Base-by-base conservation (phyloP, 2,113 vertebrate species). In the Paradoxurus hermaphroditus region DNA sequence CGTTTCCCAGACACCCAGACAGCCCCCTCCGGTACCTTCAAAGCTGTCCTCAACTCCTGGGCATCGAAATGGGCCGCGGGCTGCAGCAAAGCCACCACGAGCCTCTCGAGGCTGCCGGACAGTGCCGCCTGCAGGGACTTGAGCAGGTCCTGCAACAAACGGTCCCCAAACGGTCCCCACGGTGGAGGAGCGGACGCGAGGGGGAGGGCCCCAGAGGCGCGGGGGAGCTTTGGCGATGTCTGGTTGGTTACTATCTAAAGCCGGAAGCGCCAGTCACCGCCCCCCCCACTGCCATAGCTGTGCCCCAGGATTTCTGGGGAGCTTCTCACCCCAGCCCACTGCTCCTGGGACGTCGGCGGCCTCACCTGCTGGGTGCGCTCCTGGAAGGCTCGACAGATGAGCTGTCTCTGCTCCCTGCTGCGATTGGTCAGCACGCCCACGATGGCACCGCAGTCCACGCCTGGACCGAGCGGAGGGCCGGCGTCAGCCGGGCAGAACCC, bases 381-480 rank as follows among this genome's bases (percentile, higher is more conserved):
- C 65, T 90, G 96, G 97, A 98, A 99, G 31, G 87, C 75, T 49
- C 86, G 51, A 0, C 96, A 78, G 36, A 99, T 94, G 25, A 98
- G 96, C 65, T 98, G 98, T 56, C 98, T 97, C 16, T 99, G 98
- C 15, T 97, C 97, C 19, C 94, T 91, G 89, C 95, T 98, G 23
- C 98, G 95, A 34, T 94, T 97, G 56, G 98, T 98, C 65, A 99
- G 97, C 27, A 98, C 92, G 0, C 96, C 96, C 39, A 98, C 53
- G 27, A 98, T 96, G 84, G 97, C 46, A 0, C 56, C 1, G 1
- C 10, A 72, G 51, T 98, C 94, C 14, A 98, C 97, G 0, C 96
- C 98, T 98, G 91, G 41, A 53, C 46, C 84, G 4, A 95, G 77
- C 44, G 18, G 87, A 49, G 34, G 46, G 39, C 7, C 56, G 77